Conservation (phyloP, 2,797 vertebrate species). For the Lepus oiostolus region DNA sequence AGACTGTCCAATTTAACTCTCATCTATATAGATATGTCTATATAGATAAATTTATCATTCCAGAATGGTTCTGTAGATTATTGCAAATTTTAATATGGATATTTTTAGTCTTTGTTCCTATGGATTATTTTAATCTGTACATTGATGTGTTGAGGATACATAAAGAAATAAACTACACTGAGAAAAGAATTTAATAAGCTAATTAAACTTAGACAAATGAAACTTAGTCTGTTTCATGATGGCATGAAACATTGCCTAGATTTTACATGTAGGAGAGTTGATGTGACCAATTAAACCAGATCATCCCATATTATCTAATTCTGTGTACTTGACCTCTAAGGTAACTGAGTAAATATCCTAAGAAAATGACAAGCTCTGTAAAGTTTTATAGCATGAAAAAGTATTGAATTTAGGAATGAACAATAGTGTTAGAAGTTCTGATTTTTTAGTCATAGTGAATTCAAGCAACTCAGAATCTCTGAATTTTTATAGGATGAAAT, state of each 20-base stretch:
- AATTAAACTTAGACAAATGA: slow-evolving; percentile 13
- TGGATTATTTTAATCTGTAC: background rate
- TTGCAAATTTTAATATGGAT: background rate
- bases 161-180: background rate
- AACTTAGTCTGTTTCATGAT: background rate
- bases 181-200: slow-evolving; percentile 19
- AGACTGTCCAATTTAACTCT: background rate
- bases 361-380: background rate
- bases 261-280: background rate
- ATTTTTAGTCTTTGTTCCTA: slow-evolving; percentile 2
- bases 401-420: background rate
- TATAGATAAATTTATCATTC: background rate
- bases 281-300: background rate
- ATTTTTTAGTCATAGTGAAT: slow-evolving; percentile 3
- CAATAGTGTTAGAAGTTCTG: background rate
- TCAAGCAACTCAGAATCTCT: slow-evolving; percentile 12
- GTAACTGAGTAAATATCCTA: slow-evolving; percentile 1
- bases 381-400: background rate
- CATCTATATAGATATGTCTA: background rate
- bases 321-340: background rate
- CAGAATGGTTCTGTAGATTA: background rate
- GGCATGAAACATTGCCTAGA: background rate
- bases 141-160: background rate
- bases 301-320: background rate
- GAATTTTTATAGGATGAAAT: slow-evolving; percentile 27